These are phyloP conservation scores for Drosophila elegans DNA, from an alignment of 1,140 invertebrate species.

Conservation along the genomic window DNA sequence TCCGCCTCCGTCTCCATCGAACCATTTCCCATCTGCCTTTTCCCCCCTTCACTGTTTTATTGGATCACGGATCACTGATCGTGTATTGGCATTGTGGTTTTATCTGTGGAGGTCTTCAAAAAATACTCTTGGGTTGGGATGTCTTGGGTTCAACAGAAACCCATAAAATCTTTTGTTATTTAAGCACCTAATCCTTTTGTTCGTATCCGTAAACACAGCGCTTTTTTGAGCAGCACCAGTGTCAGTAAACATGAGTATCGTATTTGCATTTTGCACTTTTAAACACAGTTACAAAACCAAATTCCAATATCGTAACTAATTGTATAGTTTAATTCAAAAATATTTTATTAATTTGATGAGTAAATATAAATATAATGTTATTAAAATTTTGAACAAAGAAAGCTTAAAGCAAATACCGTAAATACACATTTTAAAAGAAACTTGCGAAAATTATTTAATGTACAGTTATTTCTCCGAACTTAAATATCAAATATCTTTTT, in stretches of 20 bases:
- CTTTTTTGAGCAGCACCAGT: conserved; percentile 8
- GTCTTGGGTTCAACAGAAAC: background rate
- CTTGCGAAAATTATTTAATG: too few species aligned
- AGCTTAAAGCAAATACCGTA: too few species aligned
- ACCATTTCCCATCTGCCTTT: conserved; percentile 2
- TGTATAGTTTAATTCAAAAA: too few species aligned
- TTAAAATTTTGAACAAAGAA: too few species aligned
- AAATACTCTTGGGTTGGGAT: background rate
- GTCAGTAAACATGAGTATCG: conserved; percentile 2
- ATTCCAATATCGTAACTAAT: too few species aligned
- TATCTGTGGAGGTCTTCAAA: background rate
- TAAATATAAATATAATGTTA: background rate
- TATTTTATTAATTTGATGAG: too few species aligned
- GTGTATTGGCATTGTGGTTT: background rate
- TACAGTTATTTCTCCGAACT: too few species aligned
- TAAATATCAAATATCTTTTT: background rate
- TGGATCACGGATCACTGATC: background rate
- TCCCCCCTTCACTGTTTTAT: background rate
- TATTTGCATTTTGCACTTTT: conserved; percentile 6
- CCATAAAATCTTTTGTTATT: background rate
- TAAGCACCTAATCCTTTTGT: conserved; percentile 13
- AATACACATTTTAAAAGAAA: too few species aligned
- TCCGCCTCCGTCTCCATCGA: conserved; percentile 61
- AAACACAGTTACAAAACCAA: background rate
- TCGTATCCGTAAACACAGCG: conserved; percentile 6